Evolutionary conservation across 1,140 invertebrate genomes (phyloP).

Genomic region (Drosophila nannoptera): DNA sequence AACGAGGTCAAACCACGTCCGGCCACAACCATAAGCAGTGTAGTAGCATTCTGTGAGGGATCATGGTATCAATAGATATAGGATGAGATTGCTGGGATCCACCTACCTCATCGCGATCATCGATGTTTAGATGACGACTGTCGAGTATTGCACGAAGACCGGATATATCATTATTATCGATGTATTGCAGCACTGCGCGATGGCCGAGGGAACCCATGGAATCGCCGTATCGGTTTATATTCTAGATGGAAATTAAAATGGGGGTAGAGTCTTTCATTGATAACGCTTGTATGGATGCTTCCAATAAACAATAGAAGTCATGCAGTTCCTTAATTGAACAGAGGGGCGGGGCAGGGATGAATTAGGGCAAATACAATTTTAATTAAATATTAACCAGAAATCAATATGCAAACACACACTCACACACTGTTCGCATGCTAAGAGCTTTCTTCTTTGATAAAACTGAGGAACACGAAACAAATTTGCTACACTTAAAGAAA

Average conservation of each 20-base stretch:
- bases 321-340: conserved; percentile 13
- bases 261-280: background rate
- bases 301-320: conserved; percentile 26
- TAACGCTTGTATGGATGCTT: conserved; percentile 11
- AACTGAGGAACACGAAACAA: conserved; percentile 7
- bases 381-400: conserved; percentile 33
- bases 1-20: conserved; percentile 89
- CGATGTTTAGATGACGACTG: conserved; percentile 88
- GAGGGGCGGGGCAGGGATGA: background rate
- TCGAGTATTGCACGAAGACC: conserved; percentile 90
- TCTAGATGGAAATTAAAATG: conserved; percentile 49
- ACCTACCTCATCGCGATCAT: conserved; percentile 94
- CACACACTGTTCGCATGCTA: conserved; percentile 33
- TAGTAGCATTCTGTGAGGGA: conserved; percentile 88
- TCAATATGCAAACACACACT: conserved; percentile 21
- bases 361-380: conserved; percentile 30
- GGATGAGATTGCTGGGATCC: background rate
- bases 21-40: conserved; percentile 93
- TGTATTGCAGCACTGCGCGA: conserved; percentile 87
- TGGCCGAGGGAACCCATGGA: conserved; percentile 94
- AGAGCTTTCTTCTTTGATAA: conserved; percentile 13
- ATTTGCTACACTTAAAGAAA: conserved; percentile 5
- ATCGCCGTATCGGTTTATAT: conserved; percentile 81
- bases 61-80: background rate
- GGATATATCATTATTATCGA: conserved; percentile 88